Percentiles rank a stretch among this genome's conserved stretches.
Conservation (phyloP, 2,113 vertebrate genomes). For the Erythrocercus mccallii region DNA sequence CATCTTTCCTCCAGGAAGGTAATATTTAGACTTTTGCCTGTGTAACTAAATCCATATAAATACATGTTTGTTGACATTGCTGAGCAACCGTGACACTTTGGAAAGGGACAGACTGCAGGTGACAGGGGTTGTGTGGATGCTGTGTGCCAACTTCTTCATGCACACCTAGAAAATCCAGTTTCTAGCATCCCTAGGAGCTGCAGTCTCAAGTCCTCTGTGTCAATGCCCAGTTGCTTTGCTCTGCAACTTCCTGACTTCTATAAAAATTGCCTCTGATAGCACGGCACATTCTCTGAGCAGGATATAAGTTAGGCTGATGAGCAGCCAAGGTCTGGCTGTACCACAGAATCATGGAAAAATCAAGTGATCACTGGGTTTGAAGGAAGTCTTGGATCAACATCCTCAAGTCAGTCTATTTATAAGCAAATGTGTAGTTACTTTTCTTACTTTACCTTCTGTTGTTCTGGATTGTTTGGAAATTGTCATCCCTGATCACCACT, state of each 20-base stretch:
- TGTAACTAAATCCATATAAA: not conserved
- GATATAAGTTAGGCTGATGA: not conserved
- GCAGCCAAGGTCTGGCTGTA: not conserved
- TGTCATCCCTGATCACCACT: not conserved
- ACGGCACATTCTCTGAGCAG: not conserved
- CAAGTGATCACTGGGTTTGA: not conserved
- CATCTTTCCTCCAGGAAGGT: conserved; percentile 6
- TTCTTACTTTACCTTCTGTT: not conserved
- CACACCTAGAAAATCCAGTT: not conserved
- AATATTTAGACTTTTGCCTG: not conserved
- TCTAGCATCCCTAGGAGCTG: not conserved
- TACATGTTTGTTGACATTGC: not conserved
- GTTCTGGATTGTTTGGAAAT: not conserved
- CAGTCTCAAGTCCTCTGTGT: not conserved
- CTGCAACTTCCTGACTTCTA: not conserved
- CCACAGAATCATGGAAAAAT: not conserved
- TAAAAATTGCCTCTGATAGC: not conserved
- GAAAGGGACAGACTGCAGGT: not conserved
- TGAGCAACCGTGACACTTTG: not conserved
- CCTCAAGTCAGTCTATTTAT: not conserved
- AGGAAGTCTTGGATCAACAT: not conserved
- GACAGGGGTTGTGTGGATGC: not conserved
- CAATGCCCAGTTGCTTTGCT: not conserved
- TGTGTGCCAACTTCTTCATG: not conserved
- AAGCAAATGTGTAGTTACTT: not conserved